phyloP scores from a whole-genome alignment of 2,113 vertebrate genomes.

The Psettodes erumei region DNA sequence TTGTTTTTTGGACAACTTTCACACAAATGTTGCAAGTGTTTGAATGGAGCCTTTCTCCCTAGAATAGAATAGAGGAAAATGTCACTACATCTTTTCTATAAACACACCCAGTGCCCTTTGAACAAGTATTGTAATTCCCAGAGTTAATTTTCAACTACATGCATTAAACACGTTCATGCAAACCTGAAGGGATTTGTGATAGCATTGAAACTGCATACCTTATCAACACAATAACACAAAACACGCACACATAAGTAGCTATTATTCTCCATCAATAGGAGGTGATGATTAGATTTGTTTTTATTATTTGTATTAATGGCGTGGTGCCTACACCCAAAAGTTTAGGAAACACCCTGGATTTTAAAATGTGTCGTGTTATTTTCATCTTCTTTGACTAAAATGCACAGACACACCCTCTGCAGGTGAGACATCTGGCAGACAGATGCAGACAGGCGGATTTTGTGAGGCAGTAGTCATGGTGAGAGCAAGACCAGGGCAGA shows the following conservation, averaged over 20 bases:
- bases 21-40: constrained; percentile 6
- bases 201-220: background rate
- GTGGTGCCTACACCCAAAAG: background rate
- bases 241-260: background rate
- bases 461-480: constrained; percentile 20
- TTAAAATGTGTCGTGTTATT: background rate
- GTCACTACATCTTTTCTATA: background rate
- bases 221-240: background rate
- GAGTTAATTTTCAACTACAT: constrained; percentile 67
- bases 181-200: constrained; percentile 26
- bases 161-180: constrained; percentile 10
- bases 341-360: background rate
- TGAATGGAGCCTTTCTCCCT: constrained; percentile 16
- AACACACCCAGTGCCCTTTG: constrained; percentile 62
- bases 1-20: constrained; percentile 11
- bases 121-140: constrained; percentile 19
- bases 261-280: background rate
- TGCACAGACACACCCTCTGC: constrained; percentile 2
- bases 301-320: background rate
- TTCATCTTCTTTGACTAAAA: background rate
- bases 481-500: constrained; percentile 14
- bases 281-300: background rate
- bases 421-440: background rate
- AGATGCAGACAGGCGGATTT: constrained; percentile 27
- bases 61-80: background rate